These are phyloP conservation scores for Poliocrania exsul DNA, from an alignment of 2,797 vertebrate species.

Conservation along the genomic window DNA sequence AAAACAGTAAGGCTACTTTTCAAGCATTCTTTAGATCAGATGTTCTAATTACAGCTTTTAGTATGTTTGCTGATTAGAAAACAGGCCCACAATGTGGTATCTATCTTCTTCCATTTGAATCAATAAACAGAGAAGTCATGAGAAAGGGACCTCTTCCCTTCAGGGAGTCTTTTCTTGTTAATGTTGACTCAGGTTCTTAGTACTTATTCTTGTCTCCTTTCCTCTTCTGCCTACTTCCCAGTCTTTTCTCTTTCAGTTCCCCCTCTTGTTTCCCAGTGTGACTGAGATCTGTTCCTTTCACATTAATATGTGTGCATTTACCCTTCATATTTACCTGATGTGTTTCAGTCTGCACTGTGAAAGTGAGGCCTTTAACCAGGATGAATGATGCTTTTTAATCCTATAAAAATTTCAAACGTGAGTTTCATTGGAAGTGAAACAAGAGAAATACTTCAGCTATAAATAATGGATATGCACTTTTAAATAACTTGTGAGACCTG, in stretches of 20 bases:
- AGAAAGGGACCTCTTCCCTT: slow-evolving; percentile 70
- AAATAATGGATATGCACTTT: neutral
- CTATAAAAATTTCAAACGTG: neutral
- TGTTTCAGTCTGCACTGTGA: neutral
- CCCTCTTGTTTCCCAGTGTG: neutral
- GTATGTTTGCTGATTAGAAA: slow-evolving; percentile 60
- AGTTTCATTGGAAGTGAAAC: neutral
- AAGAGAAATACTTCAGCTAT: neutral
- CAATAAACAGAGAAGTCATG: slow-evolving; percentile 74
- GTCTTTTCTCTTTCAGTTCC: slow-evolving; percentile 59
- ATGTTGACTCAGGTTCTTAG: slow-evolving; percentile 70
- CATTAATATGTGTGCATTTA: neutral
- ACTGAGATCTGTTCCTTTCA: neutral
- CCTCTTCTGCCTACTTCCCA: slow-evolving; percentile 46
- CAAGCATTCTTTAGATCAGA: slow-evolving; percentile 38
- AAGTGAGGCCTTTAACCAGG: neutral
- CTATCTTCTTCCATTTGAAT: slow-evolving; percentile 65
- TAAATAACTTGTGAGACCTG: neutral
- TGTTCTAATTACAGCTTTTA: slow-evolving; percentile 38
- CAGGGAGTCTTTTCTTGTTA: slow-evolving; percentile 66
- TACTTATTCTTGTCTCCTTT: slow-evolving; percentile 59
- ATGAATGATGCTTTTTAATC: neutral
- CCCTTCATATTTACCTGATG: neutral
- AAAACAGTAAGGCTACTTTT: slow-evolving; percentile 36
- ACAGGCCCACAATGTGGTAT: slow-evolving; percentile 40